Conservation (phyloP, 2,113 vertebrate species). For the Toxotes chatareus region DNA sequence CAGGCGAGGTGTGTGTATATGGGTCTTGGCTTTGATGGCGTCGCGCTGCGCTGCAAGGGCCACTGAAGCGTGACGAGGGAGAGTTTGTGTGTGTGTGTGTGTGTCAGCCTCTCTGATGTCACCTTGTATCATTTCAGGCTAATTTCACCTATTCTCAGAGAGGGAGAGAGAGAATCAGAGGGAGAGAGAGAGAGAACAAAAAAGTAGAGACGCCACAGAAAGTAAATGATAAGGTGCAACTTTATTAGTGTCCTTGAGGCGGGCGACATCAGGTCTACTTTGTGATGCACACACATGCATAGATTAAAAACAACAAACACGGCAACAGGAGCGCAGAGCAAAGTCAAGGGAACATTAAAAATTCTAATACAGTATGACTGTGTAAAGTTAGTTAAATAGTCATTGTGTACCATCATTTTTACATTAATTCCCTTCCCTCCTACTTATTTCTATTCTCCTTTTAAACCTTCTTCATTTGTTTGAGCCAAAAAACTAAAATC, state of each 20-base stretch:
- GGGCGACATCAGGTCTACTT: conserved; percentile 6
- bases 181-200: conserved; percentile 46
- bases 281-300: not conserved
- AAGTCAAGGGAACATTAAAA: conserved; percentile 8
- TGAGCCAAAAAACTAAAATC: conserved; percentile 21
- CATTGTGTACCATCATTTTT: not conserved
- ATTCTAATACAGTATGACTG: not conserved
- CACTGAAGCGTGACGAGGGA: conserved; percentile 71
- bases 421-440: not conserved
- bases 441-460: not conserved
- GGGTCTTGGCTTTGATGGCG: conserved; percentile 77
- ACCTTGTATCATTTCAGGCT: conserved; percentile 84
- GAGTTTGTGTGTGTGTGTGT: conserved; percentile 41
- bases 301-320: conserved; percentile 42
- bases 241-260: conserved; percentile 74
- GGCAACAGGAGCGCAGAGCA: not conserved
- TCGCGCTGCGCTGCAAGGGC: conserved; percentile 67
- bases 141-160: conserved; percentile 80
- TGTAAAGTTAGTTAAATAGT: not conserved
- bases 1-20: conserved; percentile 71
- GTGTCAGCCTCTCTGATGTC: conserved; percentile 75
- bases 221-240: conserved; percentile 73
- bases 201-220: conserved; percentile 56
- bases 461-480: not conserved
- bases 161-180: conserved; percentile 56